A percentile compares a stretch with the other conserved stretches of the same genome.
Evolutionary conservation across 2,888 invertebrate genomes (phyloP).

Genomic region (Congeria kusceri): DNA sequence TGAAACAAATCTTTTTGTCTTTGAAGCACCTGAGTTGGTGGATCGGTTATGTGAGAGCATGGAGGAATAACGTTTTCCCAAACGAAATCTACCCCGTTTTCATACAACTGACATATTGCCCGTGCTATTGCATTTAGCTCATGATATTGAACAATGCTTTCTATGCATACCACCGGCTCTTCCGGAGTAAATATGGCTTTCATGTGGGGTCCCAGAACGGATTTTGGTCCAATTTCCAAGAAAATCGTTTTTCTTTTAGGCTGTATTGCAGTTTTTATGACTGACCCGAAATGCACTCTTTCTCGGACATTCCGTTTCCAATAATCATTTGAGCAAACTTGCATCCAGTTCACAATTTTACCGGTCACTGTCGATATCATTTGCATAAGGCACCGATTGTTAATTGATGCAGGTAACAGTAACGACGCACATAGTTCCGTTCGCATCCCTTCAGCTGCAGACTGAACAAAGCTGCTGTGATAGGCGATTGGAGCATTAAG

Average conservation of each 20-base stretch:
- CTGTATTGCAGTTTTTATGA: conserved; percentile 46
- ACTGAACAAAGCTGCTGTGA: conserved; percentile 60
- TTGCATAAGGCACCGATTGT: too few species aligned
- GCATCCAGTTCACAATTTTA: too few species aligned
- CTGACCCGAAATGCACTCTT: conserved; percentile 71
- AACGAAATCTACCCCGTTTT: conserved; percentile 32
- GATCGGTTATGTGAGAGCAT: conserved; percentile 22
- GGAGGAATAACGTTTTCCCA: conserved; percentile 38
- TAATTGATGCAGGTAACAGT: too few species aligned
- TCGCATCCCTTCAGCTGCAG: conserved; percentile 53
- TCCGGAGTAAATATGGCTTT: conserved; percentile 17
- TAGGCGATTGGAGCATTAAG: conserved; percentile 64
- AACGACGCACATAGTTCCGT: too few species aligned
- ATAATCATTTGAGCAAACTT: conserved; percentile 65
- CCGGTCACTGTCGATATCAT: too few species aligned
- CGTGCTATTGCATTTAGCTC: conserved; percentile 8
- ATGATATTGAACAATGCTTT: neutral
- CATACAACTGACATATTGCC: conserved; percentile 23
- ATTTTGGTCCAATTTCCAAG: conserved; percentile 77
- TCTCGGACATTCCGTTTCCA: conserved; percentile 74
- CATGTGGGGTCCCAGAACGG: conserved; percentile 55
- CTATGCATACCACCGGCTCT: neutral
- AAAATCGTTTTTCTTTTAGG: conserved; percentile 58
- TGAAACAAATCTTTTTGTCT: conserved; percentile 40
- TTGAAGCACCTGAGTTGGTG: conserved; percentile 69